Evolutionary conservation across 2,888 invertebrate species (phyloP).

Genomic region (Xestobium rufovillosum): DNA sequence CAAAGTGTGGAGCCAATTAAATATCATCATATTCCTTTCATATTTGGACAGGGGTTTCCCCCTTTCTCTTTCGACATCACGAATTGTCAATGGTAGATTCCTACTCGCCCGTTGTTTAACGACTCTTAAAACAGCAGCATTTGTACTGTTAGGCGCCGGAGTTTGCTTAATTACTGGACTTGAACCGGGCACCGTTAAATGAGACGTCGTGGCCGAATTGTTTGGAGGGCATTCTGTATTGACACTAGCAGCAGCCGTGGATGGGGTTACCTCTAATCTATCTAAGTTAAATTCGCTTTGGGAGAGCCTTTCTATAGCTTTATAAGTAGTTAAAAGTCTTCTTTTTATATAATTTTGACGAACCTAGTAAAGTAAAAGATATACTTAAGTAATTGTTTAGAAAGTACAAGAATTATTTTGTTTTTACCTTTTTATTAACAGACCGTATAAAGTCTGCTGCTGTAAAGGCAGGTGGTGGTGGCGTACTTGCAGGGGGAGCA

Average conservation of each 20-base stretch:
- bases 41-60: slow-evolving; percentile 82
- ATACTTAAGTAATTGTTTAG: slow-evolving; percentile 13
- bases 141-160: slow-evolving; percentile 40
- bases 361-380: slow-evolving; percentile 45
- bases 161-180: slow-evolving; percentile 31
- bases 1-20: slow-evolving; percentile 86
- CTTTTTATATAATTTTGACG: slow-evolving; percentile 76
- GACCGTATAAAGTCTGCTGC: slow-evolving; percentile 63
- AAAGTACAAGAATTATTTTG: slow-evolving; percentile 1
- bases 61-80: slow-evolving; percentile 72
- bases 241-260: slow-evolving; percentile 43
- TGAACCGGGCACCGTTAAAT: slow-evolving; percentile 31
- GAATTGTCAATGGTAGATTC: slow-evolving; percentile 59
- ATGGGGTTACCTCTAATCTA: slow-evolving; percentile 56
- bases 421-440: slow-evolving; percentile 66
- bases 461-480: slow-evolving; percentile 52
- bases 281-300: slow-evolving; percentile 82
- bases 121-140: slow-evolving; percentile 39
- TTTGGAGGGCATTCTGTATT: slow-evolving; percentile 23
- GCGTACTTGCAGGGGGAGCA: slow-evolving; percentile 35
- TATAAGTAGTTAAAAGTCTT: slow-evolving; percentile 69
- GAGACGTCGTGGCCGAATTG: slow-evolving; percentile 9
- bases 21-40: slow-evolving; percentile 92
- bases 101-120: slow-evolving; percentile 45
- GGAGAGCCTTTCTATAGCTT: slow-evolving; percentile 70